Base-by-base conservation (phyloP, 2,888 invertebrate species). In the Minunthozetes semirufus region DNA sequence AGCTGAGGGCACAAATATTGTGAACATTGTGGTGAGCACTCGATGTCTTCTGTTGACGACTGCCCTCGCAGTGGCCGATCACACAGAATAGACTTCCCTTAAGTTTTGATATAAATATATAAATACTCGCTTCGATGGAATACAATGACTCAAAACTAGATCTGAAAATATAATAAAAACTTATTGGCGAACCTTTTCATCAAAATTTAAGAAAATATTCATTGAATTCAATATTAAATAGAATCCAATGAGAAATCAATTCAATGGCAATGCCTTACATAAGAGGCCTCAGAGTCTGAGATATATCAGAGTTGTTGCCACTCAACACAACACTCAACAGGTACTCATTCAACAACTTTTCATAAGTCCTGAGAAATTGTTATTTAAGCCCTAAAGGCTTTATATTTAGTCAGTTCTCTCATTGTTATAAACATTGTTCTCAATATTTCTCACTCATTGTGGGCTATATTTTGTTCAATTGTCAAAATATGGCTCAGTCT, bases 101-200 rank as follows among this genome's bases (percentile, higher is more conserved):
- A 46, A 68, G 68, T 68, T 68, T 42, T 68, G 38, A 68, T 68
- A 42, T 68, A 42, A 68, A 68, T 68, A 68, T 68, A 68, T 68
- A 68, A 68, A 68, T 29, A 68, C 68, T 42, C 68, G 38, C 68
- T 38, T 68, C 42, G 46, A 68, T 68, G 22, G 29, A 61, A 4
- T 61, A 27, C 19, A 42, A 42, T 42, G 25, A 56, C 56, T 25
- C 25, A 56, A 63, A 63, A 22, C n/a, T 17, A 38, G 15, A 13
- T 19, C 22, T n/a, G 33, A 68, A 68, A 42, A 42, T 68, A 68
- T 42, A 68, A 38, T 42, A 42, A 42, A 17, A 42, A 17, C 38
- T 61, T 61, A 13, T 59, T 59, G 4, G 0, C 1, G 15, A 33
- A 63, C 13, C 2, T 19, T 63, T 29, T 5, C 2, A 33, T 68